These are phyloP conservation scores for Calameuta pallipes DNA, from an alignment of 2,888 invertebrate genomes.

Conservation along the genomic window DNA sequence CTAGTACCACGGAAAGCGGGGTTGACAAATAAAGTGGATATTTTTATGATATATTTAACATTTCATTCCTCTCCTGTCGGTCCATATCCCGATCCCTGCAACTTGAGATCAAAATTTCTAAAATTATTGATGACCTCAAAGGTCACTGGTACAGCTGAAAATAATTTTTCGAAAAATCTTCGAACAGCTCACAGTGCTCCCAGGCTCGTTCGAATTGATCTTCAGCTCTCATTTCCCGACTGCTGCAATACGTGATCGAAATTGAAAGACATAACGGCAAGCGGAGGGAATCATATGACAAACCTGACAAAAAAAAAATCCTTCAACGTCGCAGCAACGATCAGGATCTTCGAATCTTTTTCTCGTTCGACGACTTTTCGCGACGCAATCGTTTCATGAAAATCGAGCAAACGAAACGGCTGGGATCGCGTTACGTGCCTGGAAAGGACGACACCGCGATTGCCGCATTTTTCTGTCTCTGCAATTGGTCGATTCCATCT, in stretches of 20 bases:
- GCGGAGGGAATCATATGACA: conserved; percentile 6
- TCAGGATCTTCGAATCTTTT: conserved; percentile 7
- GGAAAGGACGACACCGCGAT: conserved; percentile 17
- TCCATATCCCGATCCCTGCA: no score
- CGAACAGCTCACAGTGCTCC: conserved; percentile 27
- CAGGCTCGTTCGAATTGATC: no score
- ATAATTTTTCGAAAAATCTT: conserved; percentile 16
- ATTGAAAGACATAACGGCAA: conserved; percentile 29
- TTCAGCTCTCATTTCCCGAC: no score
- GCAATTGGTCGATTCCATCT: conserved; percentile 14
- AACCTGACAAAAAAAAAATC: conserved; percentile 24
- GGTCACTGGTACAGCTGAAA: no score
- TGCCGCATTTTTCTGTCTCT: background rate
- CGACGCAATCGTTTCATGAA: no score
- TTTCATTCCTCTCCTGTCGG: no score
- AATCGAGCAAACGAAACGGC: no score
- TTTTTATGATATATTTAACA: conserved; percentile 38
- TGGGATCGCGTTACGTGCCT: no score
- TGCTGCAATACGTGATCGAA: conserved; percentile 37
- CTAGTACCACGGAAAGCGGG: background rate
- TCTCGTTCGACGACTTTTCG: no score
- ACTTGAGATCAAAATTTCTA: no score
- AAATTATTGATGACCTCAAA: no score
- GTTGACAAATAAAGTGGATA: conserved; percentile 41
- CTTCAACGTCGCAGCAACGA: conserved; percentile 22